These are phyloP conservation scores for Bruchidius siliquastri DNA, from an alignment of 2,888 invertebrate genomes.

Conservation along the genomic window DNA sequence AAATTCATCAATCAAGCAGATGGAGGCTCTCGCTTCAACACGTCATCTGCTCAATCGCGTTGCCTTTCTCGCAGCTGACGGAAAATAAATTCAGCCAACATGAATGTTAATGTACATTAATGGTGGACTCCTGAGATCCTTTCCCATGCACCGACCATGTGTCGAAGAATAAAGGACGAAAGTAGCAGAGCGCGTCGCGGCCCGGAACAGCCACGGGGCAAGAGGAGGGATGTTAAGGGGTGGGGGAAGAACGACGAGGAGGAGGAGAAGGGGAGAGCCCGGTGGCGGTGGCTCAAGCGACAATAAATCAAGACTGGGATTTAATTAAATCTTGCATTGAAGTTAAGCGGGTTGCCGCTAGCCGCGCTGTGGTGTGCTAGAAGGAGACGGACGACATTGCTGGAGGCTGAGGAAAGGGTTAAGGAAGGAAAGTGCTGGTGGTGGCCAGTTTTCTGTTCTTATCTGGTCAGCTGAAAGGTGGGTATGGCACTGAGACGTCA, in stretches of 20 bases:
- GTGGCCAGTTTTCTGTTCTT: not conserved
- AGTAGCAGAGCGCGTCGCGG: conserved; percentile 15
- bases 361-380: conserved; percentile 46
- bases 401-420: not conserved
- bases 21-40: no score
- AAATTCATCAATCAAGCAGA: no score
- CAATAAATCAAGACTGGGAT: conserved; percentile 54
- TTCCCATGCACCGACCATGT: conserved; percentile 3
- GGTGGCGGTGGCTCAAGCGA: conserved; percentile 40
- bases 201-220: conserved; percentile 16
- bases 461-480: not conserved
- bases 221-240: conserved; percentile 9
- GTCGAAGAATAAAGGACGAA: conserved; percentile 27
- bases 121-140: no score
- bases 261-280: conserved; percentile 12
- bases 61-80: no score
- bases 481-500: not conserved
- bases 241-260: not conserved
- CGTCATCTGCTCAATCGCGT: no score
- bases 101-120: no score
- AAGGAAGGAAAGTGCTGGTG: not conserved
- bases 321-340: conserved; percentile 55
- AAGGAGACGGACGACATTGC: conserved; percentile 15
- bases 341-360: conserved; percentile 50
- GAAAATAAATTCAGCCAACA: no score